Conservation (phyloP, 2,113 vertebrate species). For the Lagenorhynchus albirostris region DNA sequence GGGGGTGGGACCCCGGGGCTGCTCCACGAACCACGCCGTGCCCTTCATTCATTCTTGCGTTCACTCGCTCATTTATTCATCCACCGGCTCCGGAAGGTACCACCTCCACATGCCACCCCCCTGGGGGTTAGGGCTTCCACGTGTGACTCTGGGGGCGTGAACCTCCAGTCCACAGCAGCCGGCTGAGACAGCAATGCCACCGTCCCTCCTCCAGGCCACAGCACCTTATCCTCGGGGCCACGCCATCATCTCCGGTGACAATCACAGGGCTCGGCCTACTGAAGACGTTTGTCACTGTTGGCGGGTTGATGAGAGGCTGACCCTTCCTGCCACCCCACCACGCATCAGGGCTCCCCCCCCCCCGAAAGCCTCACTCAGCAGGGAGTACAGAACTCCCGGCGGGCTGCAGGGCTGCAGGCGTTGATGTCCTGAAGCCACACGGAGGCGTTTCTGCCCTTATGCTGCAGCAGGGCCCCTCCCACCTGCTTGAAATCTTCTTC, state of each 20-base stretch:
- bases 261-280: fast-evolving
- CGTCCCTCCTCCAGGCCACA: fast-evolving
- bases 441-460: fast-evolving
- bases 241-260: fast-evolving
- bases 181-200: fast-evolving
- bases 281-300: neutral
- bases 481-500: neutral
- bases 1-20: fast-evolving
- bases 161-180: fast-evolving
- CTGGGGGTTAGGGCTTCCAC: neutral
- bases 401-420: fast-evolving
- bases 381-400: fast-evolving
- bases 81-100: too few species aligned
- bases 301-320: fast-evolving
- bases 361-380: fast-evolving
- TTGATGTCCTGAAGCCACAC: fast-evolving
- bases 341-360: fast-evolving
- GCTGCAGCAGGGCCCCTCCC: too few species aligned
- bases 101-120: fast-evolving
- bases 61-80: fast-evolving
- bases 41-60: fast-evolving
- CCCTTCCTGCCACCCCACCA: too few species aligned
- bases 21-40: fast-evolving
- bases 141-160: fast-evolving
- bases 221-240: fast-evolving